phyloP scores from a whole-genome alignment of 2,113 vertebrate species.

The mouse (Mus musculus) region DNA sequence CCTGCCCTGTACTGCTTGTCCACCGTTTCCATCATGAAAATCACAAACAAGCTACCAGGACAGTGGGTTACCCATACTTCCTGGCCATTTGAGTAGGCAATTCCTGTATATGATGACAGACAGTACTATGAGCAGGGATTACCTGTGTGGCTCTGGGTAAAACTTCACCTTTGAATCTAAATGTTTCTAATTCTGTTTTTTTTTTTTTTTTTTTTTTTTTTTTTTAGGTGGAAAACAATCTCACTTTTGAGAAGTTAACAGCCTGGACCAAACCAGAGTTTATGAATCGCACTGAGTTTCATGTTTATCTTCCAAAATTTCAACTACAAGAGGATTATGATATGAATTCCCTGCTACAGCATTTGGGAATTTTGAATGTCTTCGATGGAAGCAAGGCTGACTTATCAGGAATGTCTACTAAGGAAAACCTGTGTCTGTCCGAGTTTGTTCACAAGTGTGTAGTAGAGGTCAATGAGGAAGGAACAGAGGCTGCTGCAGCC shows the following conservation, averaged over 20 bases:
- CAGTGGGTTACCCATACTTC: no score
- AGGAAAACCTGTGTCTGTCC: slow-evolving; percentile 87
- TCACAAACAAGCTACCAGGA: no score
- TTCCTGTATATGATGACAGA: no score
- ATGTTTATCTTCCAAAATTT: slow-evolving; percentile 90
- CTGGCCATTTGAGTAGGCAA: neutral
- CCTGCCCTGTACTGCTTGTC: no score
- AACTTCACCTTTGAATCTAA: neutral
- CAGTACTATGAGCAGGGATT: neutral
- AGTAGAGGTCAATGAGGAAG: slow-evolving; percentile 94
- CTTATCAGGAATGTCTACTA: slow-evolving; percentile 89
- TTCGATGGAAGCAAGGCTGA: slow-evolving; percentile 82
- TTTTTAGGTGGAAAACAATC: slow-evolving; percentile 88
- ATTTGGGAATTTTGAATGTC: slow-evolving; percentile 90
- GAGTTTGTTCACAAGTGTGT: slow-evolving; percentile 92
- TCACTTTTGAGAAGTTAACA: slow-evolving; percentile 89
- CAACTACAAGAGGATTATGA: slow-evolving; percentile 89
- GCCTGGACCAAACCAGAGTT: slow-evolving; percentile 88
- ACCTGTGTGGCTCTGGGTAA: fast-evolving
- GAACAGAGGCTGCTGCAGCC: slow-evolving; percentile 92
- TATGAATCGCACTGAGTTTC: slow-evolving; percentile 84
- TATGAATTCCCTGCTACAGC: slow-evolving; percentile 84
- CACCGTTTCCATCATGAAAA: no score
- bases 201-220: neutral
- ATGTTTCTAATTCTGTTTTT: no score